phyloP scores from a whole-genome alignment of 2,888 invertebrate species.

The Cryptus armator region DNA sequence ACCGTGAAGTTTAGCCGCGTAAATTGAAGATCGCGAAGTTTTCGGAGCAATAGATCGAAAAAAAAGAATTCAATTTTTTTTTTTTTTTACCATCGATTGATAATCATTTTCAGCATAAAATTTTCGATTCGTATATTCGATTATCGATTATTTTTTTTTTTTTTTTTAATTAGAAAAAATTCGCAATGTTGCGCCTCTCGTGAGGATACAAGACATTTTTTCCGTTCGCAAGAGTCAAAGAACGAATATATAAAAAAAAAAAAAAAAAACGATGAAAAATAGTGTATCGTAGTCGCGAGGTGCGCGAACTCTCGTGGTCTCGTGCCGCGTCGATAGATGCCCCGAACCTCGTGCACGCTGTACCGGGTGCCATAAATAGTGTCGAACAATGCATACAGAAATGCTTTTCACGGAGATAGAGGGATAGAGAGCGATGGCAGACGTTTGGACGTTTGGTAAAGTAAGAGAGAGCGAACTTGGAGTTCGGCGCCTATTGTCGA shows the following conservation, averaged over 20 bases:
- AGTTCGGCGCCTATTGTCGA: constrained; percentile 52
- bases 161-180: no score
- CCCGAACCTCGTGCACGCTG: not conserved
- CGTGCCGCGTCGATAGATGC: constrained; percentile 34
- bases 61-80: not conserved
- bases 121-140: no score
- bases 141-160: no score
- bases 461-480: not conserved
- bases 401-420: constrained; percentile 36
- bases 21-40: no score
- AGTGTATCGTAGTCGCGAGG: not conserved
- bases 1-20: no score
- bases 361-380: constrained; percentile 59
- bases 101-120: no score
- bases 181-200: no score
- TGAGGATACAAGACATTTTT: no score
- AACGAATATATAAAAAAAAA: no score
- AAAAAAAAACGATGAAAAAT: not conserved
- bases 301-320: constrained; percentile 28
- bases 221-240: no score
- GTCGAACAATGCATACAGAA: constrained; percentile 59
- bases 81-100: no score
- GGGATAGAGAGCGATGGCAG: not conserved
- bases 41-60: no score
- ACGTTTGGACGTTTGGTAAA: not conserved